These are phyloP conservation scores for Villa cingulata DNA, from an alignment of 2,888 invertebrate genomes.

Conservation along the genomic window DNA sequence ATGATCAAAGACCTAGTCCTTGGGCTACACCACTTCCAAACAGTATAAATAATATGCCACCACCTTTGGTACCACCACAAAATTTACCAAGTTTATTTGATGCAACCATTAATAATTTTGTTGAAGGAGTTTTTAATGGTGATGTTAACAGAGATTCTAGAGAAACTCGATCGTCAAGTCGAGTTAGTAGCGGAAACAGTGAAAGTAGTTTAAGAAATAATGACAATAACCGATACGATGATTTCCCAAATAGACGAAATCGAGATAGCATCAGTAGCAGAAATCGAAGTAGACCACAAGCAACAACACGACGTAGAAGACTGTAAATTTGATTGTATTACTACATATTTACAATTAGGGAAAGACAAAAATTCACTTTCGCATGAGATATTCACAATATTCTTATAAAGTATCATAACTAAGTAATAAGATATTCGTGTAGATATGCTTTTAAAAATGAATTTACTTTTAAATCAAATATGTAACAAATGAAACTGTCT, in stretches of 20 bases:
- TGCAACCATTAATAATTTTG: conserved; percentile 6
- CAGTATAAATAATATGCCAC: conserved; percentile 9
- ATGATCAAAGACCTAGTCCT: conserved; percentile 11
- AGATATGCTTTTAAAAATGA: too few relatives aligned
- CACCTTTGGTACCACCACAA: conserved; percentile 1
- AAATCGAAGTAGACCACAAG: neutral
- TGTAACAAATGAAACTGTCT: too few relatives aligned
- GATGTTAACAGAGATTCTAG: neutral
- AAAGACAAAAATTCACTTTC: too few relatives aligned
- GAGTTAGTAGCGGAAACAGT: neutral
- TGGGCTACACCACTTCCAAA: conserved; percentile 13
- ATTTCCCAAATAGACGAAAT: neutral
- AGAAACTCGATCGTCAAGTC: neutral
- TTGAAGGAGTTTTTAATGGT: neutral
- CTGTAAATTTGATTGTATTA: too few relatives aligned
- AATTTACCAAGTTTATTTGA: neutral
- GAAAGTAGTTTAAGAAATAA: neutral
- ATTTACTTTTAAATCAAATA: too few relatives aligned
- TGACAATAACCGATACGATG: neutral
- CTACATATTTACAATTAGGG: too few relatives aligned
- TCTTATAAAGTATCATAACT: too few relatives aligned
- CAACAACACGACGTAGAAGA: neutral
- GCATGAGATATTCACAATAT: too few relatives aligned
- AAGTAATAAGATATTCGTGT: too few relatives aligned
- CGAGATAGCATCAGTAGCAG: neutral